Evolutionary conservation across 2,888 invertebrate genomes (phyloP).

Genomic region (Drosophila peninsularis): DNA sequence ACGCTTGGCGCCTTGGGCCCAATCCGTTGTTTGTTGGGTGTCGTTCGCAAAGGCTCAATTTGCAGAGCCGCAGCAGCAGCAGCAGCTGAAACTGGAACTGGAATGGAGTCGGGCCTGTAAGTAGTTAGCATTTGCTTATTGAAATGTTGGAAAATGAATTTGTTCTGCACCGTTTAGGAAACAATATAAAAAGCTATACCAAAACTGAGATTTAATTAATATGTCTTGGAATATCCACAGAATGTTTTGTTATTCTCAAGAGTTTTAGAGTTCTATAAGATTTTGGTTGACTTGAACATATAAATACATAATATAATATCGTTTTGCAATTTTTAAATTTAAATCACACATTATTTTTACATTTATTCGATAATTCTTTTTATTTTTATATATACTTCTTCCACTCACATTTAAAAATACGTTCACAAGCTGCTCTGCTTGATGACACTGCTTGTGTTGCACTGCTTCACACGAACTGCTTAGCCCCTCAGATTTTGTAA

Average conservation of each 20-base stretch:
- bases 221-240: no score
- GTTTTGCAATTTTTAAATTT: no score
- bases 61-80: conserved; percentile 27
- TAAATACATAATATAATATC: no score
- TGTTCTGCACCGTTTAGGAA: conserved; percentile 31
- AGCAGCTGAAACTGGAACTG: conserved; percentile 14
- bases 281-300: no score
- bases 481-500: no score
- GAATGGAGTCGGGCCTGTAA: conserved; percentile 19
- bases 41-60: conserved; percentile 61
- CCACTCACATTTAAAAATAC: conserved; percentile 13
- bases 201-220: no score
- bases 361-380: no score
- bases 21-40: conserved; percentile 71
- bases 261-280: background rate
- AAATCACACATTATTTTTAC: no score
- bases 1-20: conserved; percentile 47
- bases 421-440: conserved; percentile 9
- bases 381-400: background rate
- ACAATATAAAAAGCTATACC: background rate
- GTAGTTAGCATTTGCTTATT: conserved; percentile 69
- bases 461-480: conserved; percentile 17
- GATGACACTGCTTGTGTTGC: conserved; percentile 7
- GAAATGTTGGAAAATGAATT: conserved; percentile 70
- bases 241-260: background rate